These are phyloP conservation scores for Ylistrum balloti DNA, from an alignment of 1,140 invertebrate species.

Conservation along the genomic window DNA sequence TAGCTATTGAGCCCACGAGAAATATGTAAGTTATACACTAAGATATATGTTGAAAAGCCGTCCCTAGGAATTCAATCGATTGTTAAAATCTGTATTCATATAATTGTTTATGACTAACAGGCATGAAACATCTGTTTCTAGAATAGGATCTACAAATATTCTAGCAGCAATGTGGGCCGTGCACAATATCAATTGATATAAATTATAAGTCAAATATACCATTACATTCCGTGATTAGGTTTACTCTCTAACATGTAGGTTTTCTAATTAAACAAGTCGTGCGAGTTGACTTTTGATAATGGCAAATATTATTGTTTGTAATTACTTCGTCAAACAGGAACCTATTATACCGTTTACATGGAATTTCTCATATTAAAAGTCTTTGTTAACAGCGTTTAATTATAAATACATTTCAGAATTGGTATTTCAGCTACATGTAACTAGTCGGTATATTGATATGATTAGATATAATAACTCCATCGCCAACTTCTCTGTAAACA, in stretches of 20 bases:
- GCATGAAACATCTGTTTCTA: not conserved
- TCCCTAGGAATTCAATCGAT: not conserved
- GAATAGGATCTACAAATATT: not conserved
- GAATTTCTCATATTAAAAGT: not conserved
- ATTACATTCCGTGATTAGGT: not conserved
- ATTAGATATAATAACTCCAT: not conserved
- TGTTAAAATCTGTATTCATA: not conserved
- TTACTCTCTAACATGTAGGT: not conserved
- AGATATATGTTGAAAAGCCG: not conserved
- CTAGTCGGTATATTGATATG: not conserved
- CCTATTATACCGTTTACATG: not conserved
- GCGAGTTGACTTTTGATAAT: not conserved
- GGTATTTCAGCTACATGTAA: no score
- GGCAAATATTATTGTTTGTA: not conserved
- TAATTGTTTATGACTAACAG: not conserved
- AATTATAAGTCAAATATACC: not conserved
- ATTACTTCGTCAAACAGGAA: not conserved
- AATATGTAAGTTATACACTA: no score
- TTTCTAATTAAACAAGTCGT: not conserved
- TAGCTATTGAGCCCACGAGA: no score
- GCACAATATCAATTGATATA: not conserved
- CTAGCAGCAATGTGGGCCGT: not conserved
- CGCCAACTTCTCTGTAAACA: not conserved
- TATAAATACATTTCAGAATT: no score
- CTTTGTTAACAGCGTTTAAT: not conserved